Evolutionary conservation across 2,113 vertebrate species (phyloP).

Genomic region (Larimichthys crocea): DNA sequence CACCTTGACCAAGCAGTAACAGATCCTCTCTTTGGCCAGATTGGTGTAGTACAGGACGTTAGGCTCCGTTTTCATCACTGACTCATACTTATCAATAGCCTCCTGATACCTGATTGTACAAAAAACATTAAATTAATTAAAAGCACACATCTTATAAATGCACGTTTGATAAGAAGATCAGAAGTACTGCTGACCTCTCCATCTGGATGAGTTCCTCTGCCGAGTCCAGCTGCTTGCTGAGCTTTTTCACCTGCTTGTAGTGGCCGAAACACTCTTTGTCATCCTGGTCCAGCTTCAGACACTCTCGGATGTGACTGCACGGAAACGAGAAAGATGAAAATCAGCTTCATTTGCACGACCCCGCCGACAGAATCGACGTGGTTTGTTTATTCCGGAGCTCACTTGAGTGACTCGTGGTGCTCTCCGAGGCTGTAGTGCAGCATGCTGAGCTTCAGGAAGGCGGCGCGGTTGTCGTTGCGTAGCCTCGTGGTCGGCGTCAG

Average conservation of each 20-base stretch:
- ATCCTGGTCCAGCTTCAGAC: slow-evolving; percentile 89
- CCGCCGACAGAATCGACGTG: neutral
- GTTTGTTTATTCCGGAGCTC: slow-evolving; percentile 34
- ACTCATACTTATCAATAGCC: slow-evolving; percentile 86
- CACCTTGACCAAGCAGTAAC: slow-evolving; percentile 87
- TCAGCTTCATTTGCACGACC: slow-evolving; percentile 28
- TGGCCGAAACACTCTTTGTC: slow-evolving; percentile 88
- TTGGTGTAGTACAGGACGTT: slow-evolving; percentile 80
- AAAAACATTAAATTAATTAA: neutral
- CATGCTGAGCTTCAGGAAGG: slow-evolving; percentile 86
- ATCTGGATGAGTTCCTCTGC: slow-evolving; percentile 84
- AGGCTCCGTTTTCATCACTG: slow-evolving; percentile 84
- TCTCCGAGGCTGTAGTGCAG: slow-evolving; percentile 87
- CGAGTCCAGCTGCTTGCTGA: slow-evolving; percentile 86
- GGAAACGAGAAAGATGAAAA: neutral
- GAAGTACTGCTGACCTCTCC: slow-evolving; percentile 72
- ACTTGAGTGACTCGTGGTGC: slow-evolving; percentile 87
- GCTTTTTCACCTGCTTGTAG: slow-evolving; percentile 90
- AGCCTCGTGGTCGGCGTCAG: slow-evolving; percentile 84
- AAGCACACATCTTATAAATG: neutral
- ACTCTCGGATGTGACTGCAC: slow-evolving; percentile 86
- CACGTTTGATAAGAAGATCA: neutral
- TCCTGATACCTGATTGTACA: slow-evolving; percentile 79
- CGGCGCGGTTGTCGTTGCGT: slow-evolving; percentile 87
- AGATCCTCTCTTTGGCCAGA: slow-evolving; percentile 86